Conservation (phyloP, 2,888 invertebrate species). For the Malacosoma neustria region DNA sequence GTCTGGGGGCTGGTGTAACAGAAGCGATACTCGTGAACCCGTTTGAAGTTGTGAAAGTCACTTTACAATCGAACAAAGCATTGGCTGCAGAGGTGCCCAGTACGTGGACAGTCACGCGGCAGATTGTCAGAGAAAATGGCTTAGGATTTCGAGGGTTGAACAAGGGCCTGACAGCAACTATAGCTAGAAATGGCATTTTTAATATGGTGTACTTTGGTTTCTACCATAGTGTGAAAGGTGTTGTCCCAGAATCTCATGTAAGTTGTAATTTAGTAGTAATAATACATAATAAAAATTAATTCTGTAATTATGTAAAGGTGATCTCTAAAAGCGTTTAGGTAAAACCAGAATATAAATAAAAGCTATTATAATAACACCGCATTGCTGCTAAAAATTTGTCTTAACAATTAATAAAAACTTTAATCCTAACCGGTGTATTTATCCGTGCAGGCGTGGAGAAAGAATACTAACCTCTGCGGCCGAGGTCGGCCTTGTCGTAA, state of each 20-base stretch:
- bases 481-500: too few species aligned
- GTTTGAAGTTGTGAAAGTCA: conserved; percentile 97
- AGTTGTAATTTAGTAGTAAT: conserved; percentile 14
- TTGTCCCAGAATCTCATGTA: conserved; percentile 79
- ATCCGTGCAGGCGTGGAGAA: too few species aligned
- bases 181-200: conserved; percentile 91
- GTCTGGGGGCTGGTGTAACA: conserved; percentile 91
- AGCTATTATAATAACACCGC: too few species aligned
- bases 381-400: too few species aligned
- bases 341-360: too few species aligned
- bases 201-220: conserved; percentile 97
- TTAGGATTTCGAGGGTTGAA: conserved; percentile 87
- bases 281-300: too few species aligned
- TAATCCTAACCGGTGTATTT: too few species aligned
- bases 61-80: conserved; percentile 83
- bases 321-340: too few species aligned
- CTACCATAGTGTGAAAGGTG: conserved; percentile 92
- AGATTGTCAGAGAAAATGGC: conserved; percentile 85
- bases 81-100: conserved; percentile 79
- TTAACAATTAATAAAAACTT: too few species aligned
- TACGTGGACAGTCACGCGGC: conserved; percentile 85
- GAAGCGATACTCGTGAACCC: conserved; percentile 95
- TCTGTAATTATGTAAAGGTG: too few species aligned
- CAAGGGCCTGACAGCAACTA: conserved; percentile 91
- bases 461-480: too few species aligned